These are phyloP conservation scores for Drosophila engyochracea DNA, from an alignment of 2,888 invertebrate species.

Conservation along the genomic window DNA sequence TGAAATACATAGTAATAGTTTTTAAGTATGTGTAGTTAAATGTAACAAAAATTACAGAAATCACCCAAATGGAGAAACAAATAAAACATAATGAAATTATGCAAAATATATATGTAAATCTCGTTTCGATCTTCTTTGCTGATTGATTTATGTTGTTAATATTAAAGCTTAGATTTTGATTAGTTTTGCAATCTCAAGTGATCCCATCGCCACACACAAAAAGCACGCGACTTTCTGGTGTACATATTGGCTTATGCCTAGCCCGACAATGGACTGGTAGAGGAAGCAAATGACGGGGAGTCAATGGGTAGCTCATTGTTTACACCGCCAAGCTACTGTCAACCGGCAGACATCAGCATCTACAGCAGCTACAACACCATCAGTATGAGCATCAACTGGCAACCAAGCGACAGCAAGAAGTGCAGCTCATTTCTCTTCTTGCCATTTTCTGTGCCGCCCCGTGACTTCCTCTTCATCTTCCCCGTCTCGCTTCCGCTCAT, in stretches of 20 bases:
- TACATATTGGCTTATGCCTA: slow-evolving; percentile 54
- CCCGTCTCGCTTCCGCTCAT: slow-evolving; percentile 10
- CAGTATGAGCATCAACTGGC: slow-evolving; percentile 8
- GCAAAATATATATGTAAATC: slow-evolving; percentile 56
- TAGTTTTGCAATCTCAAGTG: slow-evolving; percentile 48
- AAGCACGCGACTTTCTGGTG: slow-evolving; percentile 25
- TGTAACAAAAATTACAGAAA: slow-evolving; percentile 74
- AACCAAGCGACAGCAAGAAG: slow-evolving; percentile 31
- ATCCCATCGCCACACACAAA: slow-evolving; percentile 39
- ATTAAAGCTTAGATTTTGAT: slow-evolving; percentile 47
- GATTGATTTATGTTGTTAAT: slow-evolving; percentile 9
- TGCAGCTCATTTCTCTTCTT: slow-evolving; percentile 61
- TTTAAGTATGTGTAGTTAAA: slow-evolving; percentile 84
- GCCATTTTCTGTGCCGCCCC: slow-evolving; percentile 24
- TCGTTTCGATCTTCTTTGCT: neutral
- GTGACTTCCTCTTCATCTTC: slow-evolving; percentile 10
- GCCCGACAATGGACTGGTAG: slow-evolving; percentile 33
- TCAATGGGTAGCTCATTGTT: slow-evolving; percentile 37
- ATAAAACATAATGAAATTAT: slow-evolving; percentile 80
- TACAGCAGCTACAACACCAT: slow-evolving; percentile 22
- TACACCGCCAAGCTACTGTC: slow-evolving; percentile 52
- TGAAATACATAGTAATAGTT: slow-evolving; percentile 43
- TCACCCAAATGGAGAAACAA: slow-evolving; percentile 60
- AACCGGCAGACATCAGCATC: slow-evolving; percentile 58
- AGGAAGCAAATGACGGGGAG: neutral